Base-by-base conservation (phyloP, 1,140 invertebrate genomes). In the Polypedilum vanderplanki region DNA sequence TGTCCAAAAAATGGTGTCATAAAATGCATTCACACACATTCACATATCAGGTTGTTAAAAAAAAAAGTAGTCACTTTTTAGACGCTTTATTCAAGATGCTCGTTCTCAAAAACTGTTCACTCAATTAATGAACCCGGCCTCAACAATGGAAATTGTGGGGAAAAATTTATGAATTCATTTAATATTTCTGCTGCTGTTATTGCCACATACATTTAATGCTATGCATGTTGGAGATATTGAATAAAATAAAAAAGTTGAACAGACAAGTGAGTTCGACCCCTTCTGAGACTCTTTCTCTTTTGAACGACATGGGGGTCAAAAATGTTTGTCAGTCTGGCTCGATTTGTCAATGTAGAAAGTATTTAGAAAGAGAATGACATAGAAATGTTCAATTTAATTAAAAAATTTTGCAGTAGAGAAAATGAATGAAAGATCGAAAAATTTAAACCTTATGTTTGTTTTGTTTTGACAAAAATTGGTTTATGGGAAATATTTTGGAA, bases 111-210 rank as follows among this genome's bases (percentile, higher is more conserved):
- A n/a, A n/a, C n/a, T n/a, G n/a, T n/a, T n/a, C n/a, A n/a, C n/a
- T 7, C 40, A 41, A 7, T 4, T 7, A 41, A 41, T 41, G 10
- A 41, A 7, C 9, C 24, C 24, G 24, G 24, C 24, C 46, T n/a
- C 46, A 57, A 57, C 12, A 57, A 57, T n/a, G 4, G 12, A 46
- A 15, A n/a, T 57, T 57, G 12, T 12, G n/a, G n/a, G 12, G 46
- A 57, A 57, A 12, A 57, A 57, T 57, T 57, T 57, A 57, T 57
- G 46, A 57, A 57, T 57, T 57, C 46, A 57, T 57, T 57, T 57
- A 57, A 57, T 57, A 15, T n/a, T 57, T 4, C 24, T 33, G 24
- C 24, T 33, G 12, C 46, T 57, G 46, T 57, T 57, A 57, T 57
- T 57, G 46, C 46, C 46, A 57, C 10, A 57, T 33, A n/a, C 46